Evolutionary conservation across 35 echinoderm and acorn worm genomes (phyloP), one percentile per base, ranked within the genome.

Genomic region (Eucidaris tribuloides): DNA sequence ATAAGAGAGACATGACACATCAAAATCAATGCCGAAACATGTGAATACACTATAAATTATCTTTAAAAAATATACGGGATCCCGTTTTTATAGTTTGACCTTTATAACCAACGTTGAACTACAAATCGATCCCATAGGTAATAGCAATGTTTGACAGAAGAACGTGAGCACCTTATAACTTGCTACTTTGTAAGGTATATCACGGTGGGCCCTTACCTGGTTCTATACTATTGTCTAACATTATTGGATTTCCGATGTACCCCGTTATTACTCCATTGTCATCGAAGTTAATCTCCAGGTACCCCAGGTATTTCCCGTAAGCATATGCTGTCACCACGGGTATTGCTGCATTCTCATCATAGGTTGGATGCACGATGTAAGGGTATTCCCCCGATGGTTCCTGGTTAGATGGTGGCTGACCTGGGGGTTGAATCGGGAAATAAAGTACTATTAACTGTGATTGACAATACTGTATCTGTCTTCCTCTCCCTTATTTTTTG

Each of bases 221-320:
- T 43, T 42, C 77, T 11, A 93, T 71, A 71, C 46, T 81, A 37
- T 74, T 83, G 45, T 99, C 96, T 23, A 99, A 65, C 29, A 99
- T 52, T 45, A 99, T 86, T 25, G 96, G 96, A 68, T 99, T 93
- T 55, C 96, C 96, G 2, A 32, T 62, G 64, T 83, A 93, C 4
- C 35, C 42, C 0, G 59, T 89, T 19, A 99, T 79, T 7, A 77
- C 87, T 9, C 96, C 96, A n/a, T 86, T 83, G 7, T 90, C 71
- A 57, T 93, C 70, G 80, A 99, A 99, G 1, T 64, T 90, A 2
- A 99, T 66, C 29, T 85, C 52, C 13, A 99, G 78, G 15, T 81
- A 58, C 4, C 96, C 96, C 7, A 99, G 89, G 80, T 93, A 99
- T 48, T 93, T 90, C 2, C 96, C 96, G 45, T 90, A 99, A 0